Evolutionary conservation across 2,888 invertebrate species (phyloP), one percentile per base, ranked within the genome.

Genomic region (Polyommatus icarus): DNA sequence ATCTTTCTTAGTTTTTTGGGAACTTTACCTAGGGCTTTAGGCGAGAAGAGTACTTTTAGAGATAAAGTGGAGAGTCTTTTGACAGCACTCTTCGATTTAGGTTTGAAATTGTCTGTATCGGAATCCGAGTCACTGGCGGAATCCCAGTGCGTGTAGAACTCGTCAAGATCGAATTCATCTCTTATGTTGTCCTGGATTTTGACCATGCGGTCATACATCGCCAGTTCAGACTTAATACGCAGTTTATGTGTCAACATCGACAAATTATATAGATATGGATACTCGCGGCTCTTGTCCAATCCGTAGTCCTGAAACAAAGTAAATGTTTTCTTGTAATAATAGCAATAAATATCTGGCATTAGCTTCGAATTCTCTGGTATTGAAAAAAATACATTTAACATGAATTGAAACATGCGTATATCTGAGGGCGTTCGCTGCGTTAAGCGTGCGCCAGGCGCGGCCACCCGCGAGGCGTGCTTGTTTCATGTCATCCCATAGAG

Each of bases 101-200:
- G 29, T 57, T n/a, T 76, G 77, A 40, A n/a, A 0, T 71, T 57
- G 1, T 79, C 82, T 15, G 75, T 78, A 6, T 81, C 82, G 4
- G 78, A 81, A 20, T 83, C 83, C 4, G 81, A 84, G 6, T 81
- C 80, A 15, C 76, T 75, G 10, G 89, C 89, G 0, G 91, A 89
- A 73, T 91, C 91, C 90, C 91, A 90, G 54, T 90, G 89, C 0
- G 87, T 82, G 50, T 86, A 88, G 59, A 83, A 83, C n/a, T 87
- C 85, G 46, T 86, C 84, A 0, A 82, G 77, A 18, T 84, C 84
- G 77, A 87, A 85, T 6, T 85, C 87, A 1, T 84, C 79, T 57
- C 84, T 86, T 0, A 89, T 81, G 0, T 87, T 86, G 0, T 88
- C 83, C 0, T 85, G 82, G 1, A 91, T 90, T 7, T 84, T 81